These are phyloP conservation scores for Semotilus atromaculatus DNA, from an alignment of 2,797 vertebrate genomes.

Conservation along the genomic window DNA sequence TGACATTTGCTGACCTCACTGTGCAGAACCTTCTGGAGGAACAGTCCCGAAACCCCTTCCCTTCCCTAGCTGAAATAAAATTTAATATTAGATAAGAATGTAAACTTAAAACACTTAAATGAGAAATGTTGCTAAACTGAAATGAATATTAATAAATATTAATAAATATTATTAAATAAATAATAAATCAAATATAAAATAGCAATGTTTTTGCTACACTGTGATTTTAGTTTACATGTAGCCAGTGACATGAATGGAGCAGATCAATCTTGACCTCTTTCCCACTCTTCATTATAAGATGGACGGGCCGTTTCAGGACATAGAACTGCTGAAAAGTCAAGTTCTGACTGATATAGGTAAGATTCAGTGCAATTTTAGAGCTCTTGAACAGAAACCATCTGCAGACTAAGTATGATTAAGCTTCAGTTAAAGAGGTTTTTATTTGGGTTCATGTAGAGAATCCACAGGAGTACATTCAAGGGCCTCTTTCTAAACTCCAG, in stretches of 20 bases:
- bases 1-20: no score
- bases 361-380: constrained; percentile 40
- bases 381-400: neutral
- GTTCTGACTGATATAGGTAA: constrained; percentile 87
- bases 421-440: neutral
- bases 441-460: constrained; percentile 70
- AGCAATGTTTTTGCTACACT: neutral
- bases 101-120: no score
- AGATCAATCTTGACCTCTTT: neutral
- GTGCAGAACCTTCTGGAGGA: constrained; percentile 83
- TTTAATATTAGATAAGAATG: no score
- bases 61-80: constrained; percentile 64
- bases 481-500: constrained; percentile 83
- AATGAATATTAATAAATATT: neutral
- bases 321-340: constrained; percentile 85
- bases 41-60: constrained; percentile 80
- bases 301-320: constrained; percentile 89
- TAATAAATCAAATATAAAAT: neutral
- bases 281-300: constrained; percentile 64
- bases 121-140: no score
- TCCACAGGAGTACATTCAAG: constrained; percentile 83
- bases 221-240: neutral
- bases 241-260: neutral
- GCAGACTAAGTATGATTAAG: no score
- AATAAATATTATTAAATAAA: neutral